Evolutionary conservation across 2,113 vertebrate species (phyloP), one percentile per base, ranked within the genome.

Genomic region (Chaetodon trifascialis): DNA sequence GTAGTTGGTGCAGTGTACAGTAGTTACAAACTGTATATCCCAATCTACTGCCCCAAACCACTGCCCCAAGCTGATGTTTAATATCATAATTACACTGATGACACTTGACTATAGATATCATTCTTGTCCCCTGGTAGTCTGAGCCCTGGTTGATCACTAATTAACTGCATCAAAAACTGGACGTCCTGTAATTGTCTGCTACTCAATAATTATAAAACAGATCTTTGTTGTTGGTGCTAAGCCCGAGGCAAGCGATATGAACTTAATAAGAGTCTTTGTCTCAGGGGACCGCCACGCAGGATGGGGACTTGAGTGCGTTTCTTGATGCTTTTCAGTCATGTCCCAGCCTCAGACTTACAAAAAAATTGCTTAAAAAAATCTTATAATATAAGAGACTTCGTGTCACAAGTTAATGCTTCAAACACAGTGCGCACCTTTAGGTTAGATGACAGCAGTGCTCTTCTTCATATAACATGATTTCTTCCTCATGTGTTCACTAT

Each of bases 251-350:
- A 16, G 21, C 44, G 47, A 16, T 49, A 7, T 52, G 25, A 64
- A 73, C 40, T 80, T 86, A 66, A 62, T 67, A 62, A 73, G 71
- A 59, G 49, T 56, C n/a, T 55, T 59, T 40, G 11, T 72, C 60
- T 76, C 64, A 46, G 58, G 44, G 69, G 69, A 73, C 44, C 42
- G n/a, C 30, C 8, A 49, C 49, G 46, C 12, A 16, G 19, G 40
- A 72, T 44, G 7, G 54, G 17, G 17, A 83, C 25, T 52, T 19
- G 17, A 74, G 42, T 25, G 58, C 17, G 54, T 23, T 64, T 73
- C 60, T 44, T 58, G 55, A 74, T 58, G 79, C 36, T 70, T 64
- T 74, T 52, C 44, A 60, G 59, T 63, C 36, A 16, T 6, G 60
- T 38, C 67, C 67, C 23, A 67, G 55, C 54, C 67, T 66, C 54